Conservation (phyloP, 92 coral and sea anemone species). For the Porites lobata region DNA sequence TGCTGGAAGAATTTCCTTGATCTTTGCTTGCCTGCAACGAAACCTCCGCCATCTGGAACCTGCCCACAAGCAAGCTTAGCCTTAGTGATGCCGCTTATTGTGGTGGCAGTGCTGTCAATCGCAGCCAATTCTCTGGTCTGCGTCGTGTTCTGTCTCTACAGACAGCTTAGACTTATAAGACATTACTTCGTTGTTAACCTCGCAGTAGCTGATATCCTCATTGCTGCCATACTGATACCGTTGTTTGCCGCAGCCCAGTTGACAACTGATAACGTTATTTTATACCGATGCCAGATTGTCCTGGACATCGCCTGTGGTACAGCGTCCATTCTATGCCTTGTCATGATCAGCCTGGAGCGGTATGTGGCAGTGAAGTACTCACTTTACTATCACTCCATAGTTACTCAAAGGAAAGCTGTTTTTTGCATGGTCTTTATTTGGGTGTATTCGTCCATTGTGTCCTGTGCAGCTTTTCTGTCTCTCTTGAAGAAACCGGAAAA, state of each 20-base stretch:
- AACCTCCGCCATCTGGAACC: background rate
- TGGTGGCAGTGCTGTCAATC: conserved; percentile 80
- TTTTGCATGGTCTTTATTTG: conserved; percentile 75
- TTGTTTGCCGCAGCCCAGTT: conserved; percentile 74
- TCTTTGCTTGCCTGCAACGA: conserved; percentile 30
- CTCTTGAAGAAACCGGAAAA: conserved; percentile 42
- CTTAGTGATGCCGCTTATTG: conserved; percentile 62
- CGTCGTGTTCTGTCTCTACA: conserved; percentile 77
- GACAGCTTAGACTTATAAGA: conserved; percentile 85
- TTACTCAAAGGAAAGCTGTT: conserved; percentile 77
- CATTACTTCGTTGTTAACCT: conserved; percentile 94
- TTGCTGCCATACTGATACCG: conserved; percentile 80
- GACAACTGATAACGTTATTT: conserved; percentile 37
- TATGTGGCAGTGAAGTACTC: conserved; percentile 91
- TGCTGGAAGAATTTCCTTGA: conserved; percentile 81
- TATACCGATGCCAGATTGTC: conserved; percentile 79
- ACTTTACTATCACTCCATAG: conserved; percentile 78
- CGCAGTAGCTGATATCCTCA: conserved; percentile 83
- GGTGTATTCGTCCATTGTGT: conserved; percentile 82
- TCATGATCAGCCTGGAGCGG: conserved; percentile 88
- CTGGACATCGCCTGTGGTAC: conserved; percentile 91
- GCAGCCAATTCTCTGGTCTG: conserved; percentile 84
- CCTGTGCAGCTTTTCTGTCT: conserved; percentile 69
- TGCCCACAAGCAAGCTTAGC: background rate
- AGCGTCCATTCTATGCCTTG: conserved; percentile 83